Evolutionary conservation across 2,797 vertebrate genomes (phyloP).

Genomic region (Tarsius wallacei): DNA sequence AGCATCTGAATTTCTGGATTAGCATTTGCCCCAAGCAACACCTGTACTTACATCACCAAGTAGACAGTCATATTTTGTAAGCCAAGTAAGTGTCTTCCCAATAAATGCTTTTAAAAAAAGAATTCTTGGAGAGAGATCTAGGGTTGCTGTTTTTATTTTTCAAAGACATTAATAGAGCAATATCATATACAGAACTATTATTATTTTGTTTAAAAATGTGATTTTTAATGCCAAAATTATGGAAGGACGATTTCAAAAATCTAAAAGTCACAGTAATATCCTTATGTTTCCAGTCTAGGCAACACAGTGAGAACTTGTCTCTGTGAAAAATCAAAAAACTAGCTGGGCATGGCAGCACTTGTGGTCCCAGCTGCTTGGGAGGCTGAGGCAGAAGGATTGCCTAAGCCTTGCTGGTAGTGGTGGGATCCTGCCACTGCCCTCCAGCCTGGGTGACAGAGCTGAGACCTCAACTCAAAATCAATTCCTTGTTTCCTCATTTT

Average conservation of each 20-base stretch:
- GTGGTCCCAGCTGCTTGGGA: no score
- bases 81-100: not conserved
- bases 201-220: conserved; percentile 12
- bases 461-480: no score
- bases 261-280: not conserved
- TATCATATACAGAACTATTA: not conserved
- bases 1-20: not conserved
- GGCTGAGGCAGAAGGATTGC: no score
- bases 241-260: not conserved
- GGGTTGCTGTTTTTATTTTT: not conserved
- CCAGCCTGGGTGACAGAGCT: no score
- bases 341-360: no score
- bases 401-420: no score
- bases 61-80: conserved; percentile 4
- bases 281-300: not conserved
- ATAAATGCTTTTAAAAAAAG: not conserved
- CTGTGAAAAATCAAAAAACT: no score
- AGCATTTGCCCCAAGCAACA: conserved; percentile 37
- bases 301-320: no score
- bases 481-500: not conserved
- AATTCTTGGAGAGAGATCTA: not conserved
- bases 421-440: no score
- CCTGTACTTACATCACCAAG: not conserved
- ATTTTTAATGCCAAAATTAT: not conserved
- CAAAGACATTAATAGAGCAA: conserved; percentile 12